Evolutionary conservation across 2,113 vertebrate species (phyloP).

Genomic region (Dasyornis broadbenti): DNA sequence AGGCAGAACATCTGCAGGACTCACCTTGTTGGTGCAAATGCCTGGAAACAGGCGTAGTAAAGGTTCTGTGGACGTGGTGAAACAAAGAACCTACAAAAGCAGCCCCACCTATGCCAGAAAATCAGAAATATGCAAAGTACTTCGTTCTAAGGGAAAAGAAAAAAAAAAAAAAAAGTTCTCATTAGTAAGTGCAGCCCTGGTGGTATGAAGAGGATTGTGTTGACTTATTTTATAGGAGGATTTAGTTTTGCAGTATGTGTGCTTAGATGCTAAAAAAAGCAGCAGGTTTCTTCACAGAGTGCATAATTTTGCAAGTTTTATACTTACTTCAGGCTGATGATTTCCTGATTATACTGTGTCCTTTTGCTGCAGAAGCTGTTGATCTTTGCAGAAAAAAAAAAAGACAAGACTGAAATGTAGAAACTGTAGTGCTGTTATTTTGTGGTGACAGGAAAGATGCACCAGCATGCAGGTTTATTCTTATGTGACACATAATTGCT

Average conservation of each 20-base stretch:
- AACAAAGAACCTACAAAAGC: not conserved
- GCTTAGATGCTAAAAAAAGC: not conserved
- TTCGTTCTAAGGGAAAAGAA: not conserved
- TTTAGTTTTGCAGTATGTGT: not conserved
- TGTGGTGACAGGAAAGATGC: slow-evolving; percentile 12
- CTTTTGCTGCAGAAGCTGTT: slow-evolving; percentile 25
- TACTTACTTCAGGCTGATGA: slow-evolving; percentile 9
- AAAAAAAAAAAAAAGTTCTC: not conserved
- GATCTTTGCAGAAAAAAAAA: not conserved
- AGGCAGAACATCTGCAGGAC: not conserved
- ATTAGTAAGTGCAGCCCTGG: not conserved
- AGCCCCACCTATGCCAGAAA: not conserved
- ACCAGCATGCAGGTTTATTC: slow-evolving; percentile 27
- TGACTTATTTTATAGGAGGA: not conserved
- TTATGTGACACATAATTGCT: slow-evolving; percentile 11
- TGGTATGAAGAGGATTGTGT: not conserved
- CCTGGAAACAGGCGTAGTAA: not conserved
- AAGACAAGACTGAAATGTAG: not conserved
- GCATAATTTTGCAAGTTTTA: slow-evolving; percentile 15
- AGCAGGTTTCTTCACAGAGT: not conserved
- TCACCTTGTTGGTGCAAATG: not conserved
- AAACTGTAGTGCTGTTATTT: not conserved
- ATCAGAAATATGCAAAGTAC: not conserved
- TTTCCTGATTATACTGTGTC: slow-evolving; percentile 23
- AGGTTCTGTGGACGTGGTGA: not conserved